Evolutionary conservation across 2,888 invertebrate species (phyloP), one percentile per base, ranked within the genome.

Genomic region (Oeneis ivallda): DNA sequence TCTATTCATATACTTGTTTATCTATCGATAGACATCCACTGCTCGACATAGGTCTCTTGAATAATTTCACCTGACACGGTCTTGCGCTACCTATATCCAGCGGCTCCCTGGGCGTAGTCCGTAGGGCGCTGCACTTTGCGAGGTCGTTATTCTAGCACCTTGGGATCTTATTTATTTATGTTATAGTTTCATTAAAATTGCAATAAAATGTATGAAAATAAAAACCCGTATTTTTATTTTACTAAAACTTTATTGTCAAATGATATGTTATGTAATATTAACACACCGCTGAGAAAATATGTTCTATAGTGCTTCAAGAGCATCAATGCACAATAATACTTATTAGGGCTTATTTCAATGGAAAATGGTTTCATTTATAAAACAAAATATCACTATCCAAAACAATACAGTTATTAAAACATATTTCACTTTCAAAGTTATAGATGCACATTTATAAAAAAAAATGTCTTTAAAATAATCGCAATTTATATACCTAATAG

Each of bases 191-290:
- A 15, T 47, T 47, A 1, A 45, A 39, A 32, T 43, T 52, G 19
- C 60, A 65, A 66, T 69, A 69, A 69, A 68, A 69, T 67, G 61
- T 68, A 59, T 68, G 65, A 52, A 52, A 70, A 68, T 67, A 32
- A 70, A 71, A 72, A 34, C 26, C 56, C 34, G 47, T 63, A 45
- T 65, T 64, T 72, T 64, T 62, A 71, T 69, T 85, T 81, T 78
- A 76, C 79, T 80, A 79, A 79, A 78, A 83, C 80, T 89, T 88
- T 89, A 89, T 86, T 89, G 86, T 86, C 87, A 86, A 86, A 83
- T 79, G 78, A 81, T 53, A 62, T 83, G 80, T 79, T 83, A 85
- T 78, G 79, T 71, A 82, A 81, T 79, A 6, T 81, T 71, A 79
- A 79, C 76, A 77, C 66, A 78, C 80, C 79, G 75, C 78, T 70